These are phyloP conservation scores for Teleogryllus oceanicus DNA, from an alignment of 2,888 invertebrate genomes.

Conservation along the genomic window DNA sequence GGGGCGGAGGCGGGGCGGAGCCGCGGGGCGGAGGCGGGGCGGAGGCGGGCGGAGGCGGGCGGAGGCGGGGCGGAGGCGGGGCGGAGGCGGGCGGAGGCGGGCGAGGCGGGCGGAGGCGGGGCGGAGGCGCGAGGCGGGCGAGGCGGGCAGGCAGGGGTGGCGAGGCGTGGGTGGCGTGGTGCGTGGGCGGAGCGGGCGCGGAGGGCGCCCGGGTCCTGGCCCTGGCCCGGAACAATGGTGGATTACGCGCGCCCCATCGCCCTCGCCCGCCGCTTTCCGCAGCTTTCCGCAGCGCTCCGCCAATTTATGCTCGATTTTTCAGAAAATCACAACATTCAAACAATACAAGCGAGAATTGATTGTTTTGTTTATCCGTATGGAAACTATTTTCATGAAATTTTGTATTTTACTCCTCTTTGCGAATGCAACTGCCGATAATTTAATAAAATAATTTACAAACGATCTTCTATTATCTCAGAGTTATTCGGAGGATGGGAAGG, in stretches of 20 bases:
- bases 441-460: neutral
- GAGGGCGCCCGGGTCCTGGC: neutral
- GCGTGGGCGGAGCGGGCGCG: too few relatives aligned
- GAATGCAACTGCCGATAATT: neutral
- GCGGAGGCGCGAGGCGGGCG: too few relatives aligned
- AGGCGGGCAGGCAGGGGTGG: too few relatives aligned
- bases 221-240: neutral
- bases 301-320: neutral
- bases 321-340: neutral
- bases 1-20: too few relatives aligned
- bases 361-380: neutral
- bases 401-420: neutral
- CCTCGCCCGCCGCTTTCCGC: neutral
- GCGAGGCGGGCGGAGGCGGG: too few relatives aligned
- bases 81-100: too few relatives aligned
- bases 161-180: too few relatives aligned
- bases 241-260: neutral
- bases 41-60: too few relatives aligned
- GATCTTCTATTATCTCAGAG: neutral
- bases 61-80: too few relatives aligned
- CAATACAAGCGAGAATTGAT: neutral
- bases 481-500: too few relatives aligned
- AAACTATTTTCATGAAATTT: neutral
- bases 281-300: neutral
- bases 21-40: too few relatives aligned